Conservation (phyloP, 2,888 invertebrate species). For the Pandemis cinnamomeana region DNA sequence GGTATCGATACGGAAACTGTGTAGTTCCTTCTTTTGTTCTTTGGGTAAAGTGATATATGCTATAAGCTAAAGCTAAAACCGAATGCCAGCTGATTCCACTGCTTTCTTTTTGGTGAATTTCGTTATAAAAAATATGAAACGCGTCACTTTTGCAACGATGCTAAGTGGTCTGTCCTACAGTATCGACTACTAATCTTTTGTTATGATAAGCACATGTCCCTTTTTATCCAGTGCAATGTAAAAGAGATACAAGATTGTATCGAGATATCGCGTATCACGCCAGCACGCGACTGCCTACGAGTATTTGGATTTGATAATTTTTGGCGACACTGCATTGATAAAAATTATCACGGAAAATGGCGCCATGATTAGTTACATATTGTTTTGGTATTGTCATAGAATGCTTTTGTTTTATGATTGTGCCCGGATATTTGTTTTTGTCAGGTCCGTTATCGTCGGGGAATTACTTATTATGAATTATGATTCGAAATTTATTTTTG, state of each 20-base stretch:
- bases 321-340: conserved; percentile 19
- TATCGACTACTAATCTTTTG: not conserved
- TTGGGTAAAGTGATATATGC: too few species aligned
- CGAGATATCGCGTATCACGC: conserved; percentile 6
- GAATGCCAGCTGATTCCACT: too few species aligned
- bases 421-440: not conserved
- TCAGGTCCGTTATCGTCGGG: not conserved
- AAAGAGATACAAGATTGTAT: not conserved
- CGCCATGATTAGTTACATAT: not conserved
- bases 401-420: conserved; percentile 3
- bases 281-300: conserved; percentile 13
- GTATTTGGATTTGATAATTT: conserved; percentile 2
- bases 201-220: not conserved
- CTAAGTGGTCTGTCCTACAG: too few species aligned
- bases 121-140: too few species aligned
- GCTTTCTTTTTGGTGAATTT: too few species aligned
- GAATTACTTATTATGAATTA: not conserved
- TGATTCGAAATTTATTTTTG: not conserved
- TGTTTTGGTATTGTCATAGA: not conserved
- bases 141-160: too few species aligned
- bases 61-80: too few species aligned
- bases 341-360: conserved; percentile 1
- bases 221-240: not conserved
- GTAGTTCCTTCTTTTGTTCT: too few species aligned
- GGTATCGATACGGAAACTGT: too few species aligned